Conservation (phyloP, 2,888 invertebrate species). For the Glyphotaelius pellucidus region DNA sequence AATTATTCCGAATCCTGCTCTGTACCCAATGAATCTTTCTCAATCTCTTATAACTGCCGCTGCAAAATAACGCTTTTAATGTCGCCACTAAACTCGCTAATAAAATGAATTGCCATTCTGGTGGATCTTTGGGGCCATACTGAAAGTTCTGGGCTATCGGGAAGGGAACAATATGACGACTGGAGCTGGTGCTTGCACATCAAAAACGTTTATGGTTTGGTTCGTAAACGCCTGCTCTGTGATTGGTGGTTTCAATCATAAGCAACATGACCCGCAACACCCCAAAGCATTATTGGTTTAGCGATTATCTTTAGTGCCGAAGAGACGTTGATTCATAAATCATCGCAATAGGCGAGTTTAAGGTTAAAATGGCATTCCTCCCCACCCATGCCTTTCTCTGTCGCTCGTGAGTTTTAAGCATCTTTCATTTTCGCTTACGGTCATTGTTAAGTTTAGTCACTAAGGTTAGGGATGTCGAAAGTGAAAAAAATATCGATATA, state of each 20-base stretch:
- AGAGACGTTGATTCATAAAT: no score
- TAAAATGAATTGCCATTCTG: conserved; percentile 58
- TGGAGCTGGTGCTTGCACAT: not conserved
- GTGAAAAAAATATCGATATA: no score
- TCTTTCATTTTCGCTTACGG: no score
- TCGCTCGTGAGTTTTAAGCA: no score
- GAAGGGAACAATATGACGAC: not conserved
- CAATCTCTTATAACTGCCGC: conserved; percentile 52
- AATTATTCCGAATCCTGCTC: not conserved
- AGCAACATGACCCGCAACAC: not conserved
- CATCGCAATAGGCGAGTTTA: no score
- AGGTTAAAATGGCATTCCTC: no score
- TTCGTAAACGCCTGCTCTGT: not conserved
- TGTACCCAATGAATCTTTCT: conserved; percentile 16
- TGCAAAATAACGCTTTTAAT: conserved; percentile 58
- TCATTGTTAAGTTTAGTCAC: no score
- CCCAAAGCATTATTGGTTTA: not conserved
- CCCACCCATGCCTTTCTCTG: no score
- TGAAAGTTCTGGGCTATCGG: not conserved
- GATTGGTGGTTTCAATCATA: not conserved
- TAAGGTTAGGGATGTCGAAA: no score
- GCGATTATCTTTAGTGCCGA: no score
- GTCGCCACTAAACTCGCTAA: conserved; percentile 40
- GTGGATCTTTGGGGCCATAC: conserved; percentile 11
- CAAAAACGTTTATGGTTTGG: conserved; percentile 8